Base-by-base conservation (phyloP, 2,888 invertebrate genomes). In the Pherbina coryleti region DNA sequence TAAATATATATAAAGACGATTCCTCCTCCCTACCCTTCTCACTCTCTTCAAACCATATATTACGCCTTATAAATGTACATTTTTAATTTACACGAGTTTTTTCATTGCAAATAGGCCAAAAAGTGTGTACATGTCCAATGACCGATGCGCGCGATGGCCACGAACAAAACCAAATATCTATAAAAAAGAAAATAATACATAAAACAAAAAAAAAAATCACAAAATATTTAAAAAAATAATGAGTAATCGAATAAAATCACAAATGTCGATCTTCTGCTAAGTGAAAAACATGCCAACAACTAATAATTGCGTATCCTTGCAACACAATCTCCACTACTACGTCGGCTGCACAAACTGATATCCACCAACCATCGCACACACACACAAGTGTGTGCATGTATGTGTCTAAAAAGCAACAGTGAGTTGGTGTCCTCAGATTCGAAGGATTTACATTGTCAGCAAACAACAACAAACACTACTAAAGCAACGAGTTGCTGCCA, bases 71-170 rank as follows among this genome's bases (percentile, higher is more conserved):
- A 82, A 83, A 77, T 81, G 85, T 81, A 83, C 85, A 84, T 82
- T 84, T 88, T 89, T 89, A 86, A 89, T 89, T 89, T 87, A 89
- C 88, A 88, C 86, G 85, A 86, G 84, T 89, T 90, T 89, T 89
- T 89, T 89, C 89, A 85, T 89, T 89, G 88, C 88, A 88, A 89
- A 90, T 89, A 89, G 89, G 89, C 89, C 89, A 88, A 88, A 89
- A 89, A 89, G 89, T 89, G 89, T 90, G 89, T 89, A 89, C 89
- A 88, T 89, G 90, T 90, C 89, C 89, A 89, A 89, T 86, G 89
- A 90, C 88, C 89, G 90, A 89, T 90, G 89, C 89, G 90, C 90
- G 90, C 89, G 89, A 89, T 90, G 89, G 89, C 89, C 89, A 90
- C 87, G 88, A 87, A 85, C 88, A 85, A 87, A 86, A 86, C 83